These are phyloP conservation scores for Drosophila parthenogenetica DNA, from an alignment of 2,888 invertebrate genomes.

Conservation along the genomic window DNA sequence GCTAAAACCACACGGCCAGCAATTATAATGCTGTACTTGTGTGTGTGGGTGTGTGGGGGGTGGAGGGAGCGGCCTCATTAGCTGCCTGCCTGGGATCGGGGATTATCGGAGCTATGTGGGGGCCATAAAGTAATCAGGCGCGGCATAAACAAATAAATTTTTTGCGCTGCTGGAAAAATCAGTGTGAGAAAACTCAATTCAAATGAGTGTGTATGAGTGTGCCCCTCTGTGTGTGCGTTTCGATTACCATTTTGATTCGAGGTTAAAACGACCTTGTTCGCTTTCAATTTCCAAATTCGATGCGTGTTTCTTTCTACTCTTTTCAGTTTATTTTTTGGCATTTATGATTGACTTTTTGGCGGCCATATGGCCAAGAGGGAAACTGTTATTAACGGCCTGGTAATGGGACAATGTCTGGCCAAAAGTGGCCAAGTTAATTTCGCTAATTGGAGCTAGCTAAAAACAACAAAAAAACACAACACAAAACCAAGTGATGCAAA, in stretches of 20 bases:
- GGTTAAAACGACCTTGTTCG: constrained; percentile 46
- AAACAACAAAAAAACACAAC: constrained; percentile 15
- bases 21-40: neutral
- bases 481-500: constrained; percentile 42
- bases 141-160: constrained; percentile 71
- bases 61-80: constrained; percentile 59
- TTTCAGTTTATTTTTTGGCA: constrained; percentile 11
- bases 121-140: constrained; percentile 75
- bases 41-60: constrained; percentile 12
- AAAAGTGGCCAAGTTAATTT: constrained; percentile 54
- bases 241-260: constrained; percentile 20
- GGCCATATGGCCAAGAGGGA: constrained; percentile 48
- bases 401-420: constrained; percentile 48
- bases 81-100: constrained; percentile 7
- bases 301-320: constrained; percentile 51
- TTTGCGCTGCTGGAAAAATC: constrained; percentile 60
- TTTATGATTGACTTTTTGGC: constrained; percentile 25
- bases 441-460: constrained; percentile 61
- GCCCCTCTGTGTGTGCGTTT: constrained; percentile 1
- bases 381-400: constrained; percentile 31
- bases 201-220: neutral
- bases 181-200: constrained; percentile 60
- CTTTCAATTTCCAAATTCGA: constrained; percentile 38
- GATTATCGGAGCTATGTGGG: constrained; percentile 30
- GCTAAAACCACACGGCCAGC: constrained; percentile 17